Evolutionary conservation across 2,888 invertebrate species (phyloP).

Genomic region (Cryptocephalus moraei): DNA sequence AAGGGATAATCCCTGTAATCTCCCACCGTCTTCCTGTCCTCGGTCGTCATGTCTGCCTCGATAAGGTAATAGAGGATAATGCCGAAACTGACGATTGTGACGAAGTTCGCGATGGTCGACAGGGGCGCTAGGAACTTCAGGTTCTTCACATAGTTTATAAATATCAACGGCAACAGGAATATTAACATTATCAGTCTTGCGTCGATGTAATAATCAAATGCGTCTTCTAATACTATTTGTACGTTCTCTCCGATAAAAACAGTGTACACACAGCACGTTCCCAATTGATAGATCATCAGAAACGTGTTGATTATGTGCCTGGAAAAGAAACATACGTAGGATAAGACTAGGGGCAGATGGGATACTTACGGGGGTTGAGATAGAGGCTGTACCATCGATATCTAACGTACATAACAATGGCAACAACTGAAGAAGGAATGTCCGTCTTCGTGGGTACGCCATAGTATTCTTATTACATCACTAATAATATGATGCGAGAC

Average conservation of each 20-base stretch:
- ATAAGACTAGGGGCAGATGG: too few relatives aligned
- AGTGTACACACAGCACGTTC: constrained; percentile 93
- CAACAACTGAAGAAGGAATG: too few relatives aligned
- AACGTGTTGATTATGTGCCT: constrained; percentile 66
- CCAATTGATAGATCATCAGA: constrained; percentile 81
- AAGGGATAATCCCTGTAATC: constrained; percentile 53
- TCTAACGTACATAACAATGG: too few relatives aligned
- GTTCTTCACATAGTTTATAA: constrained; percentile 63
- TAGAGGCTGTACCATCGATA: too few relatives aligned
- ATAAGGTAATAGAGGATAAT: constrained; percentile 66
- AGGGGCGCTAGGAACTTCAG: constrained; percentile 74
- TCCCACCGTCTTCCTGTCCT: constrained; percentile 41
- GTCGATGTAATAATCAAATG: constrained; percentile 36
- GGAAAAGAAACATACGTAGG: constrained; percentile 24
- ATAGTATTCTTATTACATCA: too few relatives aligned
- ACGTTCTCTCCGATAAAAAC: constrained; percentile 87
- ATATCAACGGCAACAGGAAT: constrained; percentile 58
- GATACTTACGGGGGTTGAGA: too few relatives aligned
- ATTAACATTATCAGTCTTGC: constrained; percentile 61
- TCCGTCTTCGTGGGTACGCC: too few relatives aligned
- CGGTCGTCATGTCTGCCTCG: constrained; percentile 47
- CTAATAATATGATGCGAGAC: too few relatives aligned
- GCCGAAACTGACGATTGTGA: constrained; percentile 66
- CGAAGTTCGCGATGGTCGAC: constrained; percentile 70
- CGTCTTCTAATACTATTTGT: constrained; percentile 51